Evolutionary conservation across 2,113 vertebrate species (phyloP), one percentile per base, ranked within the genome.

Genomic region (Rhinolophus ferrumequinum): DNA sequence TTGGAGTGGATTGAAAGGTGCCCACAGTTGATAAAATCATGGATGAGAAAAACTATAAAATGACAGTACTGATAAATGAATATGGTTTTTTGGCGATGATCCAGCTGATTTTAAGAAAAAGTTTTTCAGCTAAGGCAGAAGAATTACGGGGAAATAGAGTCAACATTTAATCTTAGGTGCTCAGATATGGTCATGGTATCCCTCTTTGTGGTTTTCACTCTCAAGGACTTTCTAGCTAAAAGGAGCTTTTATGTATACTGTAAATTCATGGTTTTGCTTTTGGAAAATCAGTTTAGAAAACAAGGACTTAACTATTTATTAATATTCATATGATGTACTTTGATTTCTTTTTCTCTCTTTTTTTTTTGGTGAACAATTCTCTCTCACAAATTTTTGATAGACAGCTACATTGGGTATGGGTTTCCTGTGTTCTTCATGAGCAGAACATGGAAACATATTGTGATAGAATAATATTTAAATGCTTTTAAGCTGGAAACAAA

Each of bases 401-500:
- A 92, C 92, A 97, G 96, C 96, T 97, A 94, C 93, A 97, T 97
- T 90, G 92, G 88, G 66, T 92, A 58, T 94, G 96, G 73, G 22
- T 98, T 97, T 98, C 69, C 91, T 94, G 60, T 96, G 91, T 96
- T 94, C 80, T 85, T 85, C 77, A 97, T 94, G 79, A 97, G 87
- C 64, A 88, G 84, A 95, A 97, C 95, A 97, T 96, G 88, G 96
- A 97, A 97, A 94, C 86, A 80, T 94, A 79, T 97, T 97, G 97
- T 93, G 47, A 94, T 96, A 76, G 94, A 93, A 95, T 95, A 95
- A 93, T 95, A 96, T 56, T 58, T 97, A 97, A 97, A 91, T 92
- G 44, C 96, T 95, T 93, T 89, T 77, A 97, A 97, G 88, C 70
- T 98, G 75, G 87, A 97, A 98, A 97, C 98, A 96, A 98, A 98